Evolutionary conservation across 2,797 vertebrate species (phyloP).

Genomic region (Chrysocyon brachyurus): DNA sequence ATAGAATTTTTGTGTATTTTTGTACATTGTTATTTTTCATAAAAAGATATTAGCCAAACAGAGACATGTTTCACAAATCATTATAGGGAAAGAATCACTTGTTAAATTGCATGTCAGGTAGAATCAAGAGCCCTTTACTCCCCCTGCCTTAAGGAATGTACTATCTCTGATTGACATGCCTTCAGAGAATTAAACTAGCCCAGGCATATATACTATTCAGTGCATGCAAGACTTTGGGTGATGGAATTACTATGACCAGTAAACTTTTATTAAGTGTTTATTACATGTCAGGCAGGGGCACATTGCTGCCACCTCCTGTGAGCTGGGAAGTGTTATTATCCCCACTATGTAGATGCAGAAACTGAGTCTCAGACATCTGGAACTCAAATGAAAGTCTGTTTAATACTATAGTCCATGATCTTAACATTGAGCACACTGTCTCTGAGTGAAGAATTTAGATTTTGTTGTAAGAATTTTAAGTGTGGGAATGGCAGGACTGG

Average conservation of each 20-base stretch:
- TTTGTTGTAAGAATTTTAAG: not conserved
- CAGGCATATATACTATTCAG: not conserved
- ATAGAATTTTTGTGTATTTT: not conserved
- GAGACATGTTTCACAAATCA: not conserved
- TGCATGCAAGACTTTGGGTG: not conserved
- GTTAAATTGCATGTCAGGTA: not conserved
- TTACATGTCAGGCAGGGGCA: not conserved
- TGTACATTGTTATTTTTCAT: not conserved
- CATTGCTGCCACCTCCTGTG: not conserved
- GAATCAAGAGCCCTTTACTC: not conserved
- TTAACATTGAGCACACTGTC: not conserved
- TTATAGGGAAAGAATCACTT: not conserved
- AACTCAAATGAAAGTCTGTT: not conserved
- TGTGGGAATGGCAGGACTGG: not conserved
- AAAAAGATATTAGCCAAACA: constrained; percentile 37
- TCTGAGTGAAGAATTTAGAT: not conserved
- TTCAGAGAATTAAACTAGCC: constrained; percentile 32
- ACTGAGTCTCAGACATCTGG: not conserved
- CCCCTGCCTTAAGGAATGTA: not conserved
- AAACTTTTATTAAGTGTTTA: not conserved
- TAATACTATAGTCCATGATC: no score
- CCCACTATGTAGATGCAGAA: not conserved
- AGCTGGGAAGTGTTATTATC: not conserved
- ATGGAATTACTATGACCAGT: not conserved
- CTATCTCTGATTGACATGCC: constrained; percentile 36